Evolutionary conservation across 2,113 vertebrate genomes (phyloP).

Genomic region (Antennarius striatus): DNA sequence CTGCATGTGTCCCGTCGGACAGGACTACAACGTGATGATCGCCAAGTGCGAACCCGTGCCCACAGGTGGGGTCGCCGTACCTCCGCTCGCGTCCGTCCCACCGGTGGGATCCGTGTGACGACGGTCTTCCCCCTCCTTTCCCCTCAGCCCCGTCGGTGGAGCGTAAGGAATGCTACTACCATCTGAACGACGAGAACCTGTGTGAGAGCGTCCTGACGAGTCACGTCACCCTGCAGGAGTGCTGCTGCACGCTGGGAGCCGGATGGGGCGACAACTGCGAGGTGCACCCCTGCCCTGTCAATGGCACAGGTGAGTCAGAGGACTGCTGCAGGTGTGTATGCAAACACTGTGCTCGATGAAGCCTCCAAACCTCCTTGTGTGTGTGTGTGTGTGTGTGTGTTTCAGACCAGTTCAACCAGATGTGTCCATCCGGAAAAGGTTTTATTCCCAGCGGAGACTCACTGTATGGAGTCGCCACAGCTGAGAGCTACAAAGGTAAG

Average conservation of each 20-base stretch:
- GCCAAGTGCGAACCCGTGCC: constrained; percentile 86
- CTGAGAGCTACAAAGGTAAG: constrained; percentile 84
- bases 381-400: background rate
- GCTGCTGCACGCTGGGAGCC: constrained; percentile 95
- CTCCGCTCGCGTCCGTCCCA: too few relatives aligned
- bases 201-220: constrained; percentile 94
- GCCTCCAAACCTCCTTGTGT: background rate
- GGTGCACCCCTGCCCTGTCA: constrained; percentile 92
- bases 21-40: constrained; percentile 89
- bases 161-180: constrained; percentile 96
- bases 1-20: constrained; percentile 87
- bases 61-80: constrained; percentile 77
- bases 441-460: constrained; percentile 84
- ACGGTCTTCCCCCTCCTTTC: background rate
- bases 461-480: constrained; percentile 70
- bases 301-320: constrained; percentile 86
- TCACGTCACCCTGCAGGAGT: constrained; percentile 92
- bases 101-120: too few relatives aligned
- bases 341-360: too few relatives aligned
- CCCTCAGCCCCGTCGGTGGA: constrained; percentile 75
- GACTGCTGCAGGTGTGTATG: too few relatives aligned
- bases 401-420: constrained; percentile 89
- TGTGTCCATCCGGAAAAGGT: constrained; percentile 94
- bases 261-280: constrained; percentile 99
- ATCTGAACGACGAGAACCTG: constrained; percentile 91